Percentiles rank a stretch among this genome's conserved stretches.
Conservation (phyloP, 2,113 vertebrate genomes). For the Plestiodon gilberti region DNA sequence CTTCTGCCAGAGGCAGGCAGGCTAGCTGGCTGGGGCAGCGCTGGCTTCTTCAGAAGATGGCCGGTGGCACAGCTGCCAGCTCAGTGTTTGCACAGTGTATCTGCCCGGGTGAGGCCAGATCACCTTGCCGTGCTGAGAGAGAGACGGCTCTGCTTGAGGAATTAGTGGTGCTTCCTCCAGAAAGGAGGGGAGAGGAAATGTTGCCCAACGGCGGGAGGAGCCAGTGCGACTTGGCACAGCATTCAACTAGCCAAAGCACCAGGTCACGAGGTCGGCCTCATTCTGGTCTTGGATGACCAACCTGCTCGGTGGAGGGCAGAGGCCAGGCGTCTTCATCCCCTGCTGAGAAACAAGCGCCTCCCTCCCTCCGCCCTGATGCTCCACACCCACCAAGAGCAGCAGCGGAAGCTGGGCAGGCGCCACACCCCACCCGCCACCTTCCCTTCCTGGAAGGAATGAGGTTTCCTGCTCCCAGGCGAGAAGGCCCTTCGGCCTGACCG, state of each 20-base stretch:
- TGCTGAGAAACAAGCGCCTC: neutral
- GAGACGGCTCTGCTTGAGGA: neutral
- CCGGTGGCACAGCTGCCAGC: neutral
- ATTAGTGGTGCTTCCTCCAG: neutral
- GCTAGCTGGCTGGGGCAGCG: neutral
- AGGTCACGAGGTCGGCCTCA: neutral
- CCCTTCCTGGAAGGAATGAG: neutral
- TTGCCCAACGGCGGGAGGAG: neutral
- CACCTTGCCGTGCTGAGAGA: neutral
- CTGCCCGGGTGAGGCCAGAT: neutral
- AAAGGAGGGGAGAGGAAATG: neutral
- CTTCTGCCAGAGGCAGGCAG: neutral
- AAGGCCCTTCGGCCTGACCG: neutral
- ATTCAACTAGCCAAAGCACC: neutral
- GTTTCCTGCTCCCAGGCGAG: too few species aligned
- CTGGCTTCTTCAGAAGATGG: neutral
- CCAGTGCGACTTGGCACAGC: neutral
- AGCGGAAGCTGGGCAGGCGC: neutral
- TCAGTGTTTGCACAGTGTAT: neutral
- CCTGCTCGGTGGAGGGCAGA: neutral
- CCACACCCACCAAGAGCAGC: neutral
- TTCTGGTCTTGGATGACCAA: neutral
- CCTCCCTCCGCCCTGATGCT: neutral
- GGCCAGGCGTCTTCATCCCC: neutral
- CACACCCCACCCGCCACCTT: neutral